Conservation (phyloP, 2,797 vertebrate species). For the Chromis chromis region DNA sequence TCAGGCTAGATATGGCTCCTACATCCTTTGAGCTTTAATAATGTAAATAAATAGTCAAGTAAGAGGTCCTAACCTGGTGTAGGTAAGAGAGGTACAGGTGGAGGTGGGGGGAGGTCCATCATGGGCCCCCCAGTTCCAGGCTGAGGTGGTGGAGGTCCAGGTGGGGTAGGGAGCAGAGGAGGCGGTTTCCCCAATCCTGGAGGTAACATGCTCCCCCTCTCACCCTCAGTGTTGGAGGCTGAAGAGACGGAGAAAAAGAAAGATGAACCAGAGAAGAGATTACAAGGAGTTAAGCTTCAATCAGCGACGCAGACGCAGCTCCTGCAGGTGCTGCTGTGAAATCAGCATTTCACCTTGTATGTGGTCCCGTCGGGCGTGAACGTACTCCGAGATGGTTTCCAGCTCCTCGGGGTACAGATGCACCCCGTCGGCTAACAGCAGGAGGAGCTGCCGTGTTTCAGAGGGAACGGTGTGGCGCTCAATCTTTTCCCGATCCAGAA, state of each 20-base stretch:
- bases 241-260: not conserved
- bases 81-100: slow-evolving; percentile 71
- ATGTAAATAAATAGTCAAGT: not conserved
- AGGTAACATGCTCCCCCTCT: slow-evolving; percentile 68
- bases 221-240: slow-evolving; percentile 63
- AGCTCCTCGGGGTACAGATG: slow-evolving; percentile 82
- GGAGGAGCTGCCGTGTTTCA: slow-evolving; percentile 79
- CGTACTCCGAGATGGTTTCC: slow-evolving; percentile 76
- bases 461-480: slow-evolving; percentile 80
- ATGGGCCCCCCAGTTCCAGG: slow-evolving; percentile 51
- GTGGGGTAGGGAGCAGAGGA: slow-evolving; percentile 83
- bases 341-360: slow-evolving; percentile 74
- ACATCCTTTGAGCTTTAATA: no score
- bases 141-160: slow-evolving; percentile 56
- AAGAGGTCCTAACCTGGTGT: slow-evolving; percentile 74
- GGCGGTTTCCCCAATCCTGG: slow-evolving; percentile 78
- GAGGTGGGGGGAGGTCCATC: slow-evolving; percentile 51
- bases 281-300: not conserved
- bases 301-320: not conserved
- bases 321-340: not conserved
- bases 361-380: slow-evolving; percentile 80
- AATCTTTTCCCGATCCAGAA: slow-evolving; percentile 78
- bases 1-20: not conserved
- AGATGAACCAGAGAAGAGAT: not conserved
- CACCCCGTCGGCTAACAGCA: slow-evolving; percentile 82